Conservation (phyloP, 2,113 vertebrate species). For the Elgaria multicarinata region DNA sequence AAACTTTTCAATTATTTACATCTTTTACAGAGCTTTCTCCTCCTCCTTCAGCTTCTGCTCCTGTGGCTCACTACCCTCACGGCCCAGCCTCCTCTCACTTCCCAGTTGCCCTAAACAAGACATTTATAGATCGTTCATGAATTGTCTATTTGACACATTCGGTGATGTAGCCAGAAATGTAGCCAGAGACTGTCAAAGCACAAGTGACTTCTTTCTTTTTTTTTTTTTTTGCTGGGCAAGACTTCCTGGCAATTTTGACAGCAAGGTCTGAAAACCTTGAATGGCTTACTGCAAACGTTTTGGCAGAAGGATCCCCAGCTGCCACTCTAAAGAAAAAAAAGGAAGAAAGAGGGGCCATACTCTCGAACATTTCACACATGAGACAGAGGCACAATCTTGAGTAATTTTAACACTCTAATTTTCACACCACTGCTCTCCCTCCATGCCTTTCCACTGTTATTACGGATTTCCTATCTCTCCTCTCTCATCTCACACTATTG, state of each 20-base stretch:
- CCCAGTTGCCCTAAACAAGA: not conserved
- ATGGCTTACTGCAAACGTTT: not conserved
- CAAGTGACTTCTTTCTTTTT: not conserved
- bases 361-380: not conserved
- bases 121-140: not conserved
- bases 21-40: not conserved
- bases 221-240: not conserved
- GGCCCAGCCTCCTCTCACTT: not conserved
- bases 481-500: no score
- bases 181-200: not conserved
- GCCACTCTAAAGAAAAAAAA: not conserved
- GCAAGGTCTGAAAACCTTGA: not conserved
- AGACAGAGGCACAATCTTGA: not conserved
- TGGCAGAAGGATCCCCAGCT: slow-evolving; percentile 8
- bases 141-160: not conserved
- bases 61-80: not conserved
- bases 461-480: no score
- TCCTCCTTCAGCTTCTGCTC: not conserved
- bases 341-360: not conserved
- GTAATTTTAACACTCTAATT: not conserved
- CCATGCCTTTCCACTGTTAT: not conserved
- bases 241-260: slow-evolving; percentile 8
- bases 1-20: not conserved
- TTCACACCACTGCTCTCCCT: not conserved
- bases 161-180: not conserved